Percentiles rank a stretch among this genome's conserved stretches.
phyloP scores from a whole-genome alignment of 2,797 vertebrate genomes.

The Etheostoma perlongum region DNA sequence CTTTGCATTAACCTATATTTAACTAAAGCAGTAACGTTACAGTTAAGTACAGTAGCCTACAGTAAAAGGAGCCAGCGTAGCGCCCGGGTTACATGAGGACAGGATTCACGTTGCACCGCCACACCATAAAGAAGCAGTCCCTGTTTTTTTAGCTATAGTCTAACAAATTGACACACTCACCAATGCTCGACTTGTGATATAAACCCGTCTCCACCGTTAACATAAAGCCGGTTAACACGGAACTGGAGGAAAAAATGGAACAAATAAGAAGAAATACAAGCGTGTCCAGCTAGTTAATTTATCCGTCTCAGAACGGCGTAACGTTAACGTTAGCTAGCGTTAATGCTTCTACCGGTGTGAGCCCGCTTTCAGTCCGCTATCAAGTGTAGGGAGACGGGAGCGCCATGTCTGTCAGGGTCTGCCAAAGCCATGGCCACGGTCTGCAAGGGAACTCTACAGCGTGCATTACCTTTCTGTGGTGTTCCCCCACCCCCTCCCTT shows the following conservation, averaged over 20 bases:
- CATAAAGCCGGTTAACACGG: constrained; percentile 11
- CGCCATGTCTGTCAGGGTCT: constrained; percentile 41
- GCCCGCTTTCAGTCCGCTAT: constrained; percentile 35
- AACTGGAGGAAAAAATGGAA: neutral
- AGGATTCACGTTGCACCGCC: constrained; percentile 64
- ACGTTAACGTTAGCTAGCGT: neutral
- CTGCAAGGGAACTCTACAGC: constrained; percentile 38
- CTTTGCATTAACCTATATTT: constrained; percentile 1
- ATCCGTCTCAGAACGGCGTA: constrained; percentile 15
- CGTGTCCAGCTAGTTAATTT: constrained; percentile 13
- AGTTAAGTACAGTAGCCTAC: neutral
- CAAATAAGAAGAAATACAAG: constrained; percentile 5
- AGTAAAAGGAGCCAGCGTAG: constrained; percentile 24
- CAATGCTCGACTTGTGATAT: neutral
- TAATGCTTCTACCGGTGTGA: constrained; percentile 9
- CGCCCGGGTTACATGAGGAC: constrained; percentile 74
- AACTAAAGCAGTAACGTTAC: neutral
- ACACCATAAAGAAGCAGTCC: constrained; percentile 12
- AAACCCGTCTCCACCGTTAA: constrained; percentile 17
- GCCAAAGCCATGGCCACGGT: constrained; percentile 63
- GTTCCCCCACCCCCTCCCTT: constrained; percentile 38
- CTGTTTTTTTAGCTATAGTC: neutral
- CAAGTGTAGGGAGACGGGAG: constrained; percentile 32
- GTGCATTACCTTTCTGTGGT: constrained; percentile 35
- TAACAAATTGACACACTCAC: constrained; percentile 20